Evolutionary conservation across 1,140 invertebrate genomes (phyloP).

Genomic region (Heliconius himera): DNA sequence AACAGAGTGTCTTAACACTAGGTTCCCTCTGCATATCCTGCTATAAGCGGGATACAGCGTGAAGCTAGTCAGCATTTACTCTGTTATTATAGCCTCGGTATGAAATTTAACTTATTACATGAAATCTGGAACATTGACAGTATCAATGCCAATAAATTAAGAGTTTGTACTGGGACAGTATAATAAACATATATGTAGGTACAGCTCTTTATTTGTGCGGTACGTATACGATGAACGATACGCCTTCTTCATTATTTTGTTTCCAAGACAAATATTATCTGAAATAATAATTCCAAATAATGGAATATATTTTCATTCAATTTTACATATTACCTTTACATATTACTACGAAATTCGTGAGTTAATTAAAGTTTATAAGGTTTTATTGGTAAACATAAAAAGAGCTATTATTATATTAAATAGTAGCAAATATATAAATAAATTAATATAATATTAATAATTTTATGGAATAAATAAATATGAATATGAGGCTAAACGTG

Average conservation of each 20-base stretch:
- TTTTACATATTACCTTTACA: not conserved
- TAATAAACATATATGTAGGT: constrained; percentile 53
- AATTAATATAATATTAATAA: too few relatives aligned
- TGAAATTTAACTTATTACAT: constrained; percentile 68
- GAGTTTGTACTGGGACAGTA: constrained; percentile 53
- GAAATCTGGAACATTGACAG: constrained; percentile 61
- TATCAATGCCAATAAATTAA: constrained; percentile 70
- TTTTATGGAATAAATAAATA: too few relatives aligned
- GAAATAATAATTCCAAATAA: constrained; percentile 10
- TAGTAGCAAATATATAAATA: too few relatives aligned
- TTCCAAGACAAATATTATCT: constrained; percentile 23
- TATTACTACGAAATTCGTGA: not conserved
- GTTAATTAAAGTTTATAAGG: not conserved
- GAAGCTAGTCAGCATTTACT: too few relatives aligned
- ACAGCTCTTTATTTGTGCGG: constrained; percentile 39
- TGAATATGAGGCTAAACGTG: too few relatives aligned
- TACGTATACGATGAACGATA: constrained; percentile 34
- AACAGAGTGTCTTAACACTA: too few relatives aligned
- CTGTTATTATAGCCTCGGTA: constrained; percentile 31
- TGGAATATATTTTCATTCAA: not conserved
- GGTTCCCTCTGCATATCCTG: too few relatives aligned
- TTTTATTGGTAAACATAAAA: too few relatives aligned
- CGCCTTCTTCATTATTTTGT: constrained; percentile 24
- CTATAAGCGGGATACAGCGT: too few relatives aligned
- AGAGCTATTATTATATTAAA: too few relatives aligned